Evolutionary conservation across 2,888 invertebrate genomes (phyloP).

Genomic region (Criorhina ranunculi): DNA sequence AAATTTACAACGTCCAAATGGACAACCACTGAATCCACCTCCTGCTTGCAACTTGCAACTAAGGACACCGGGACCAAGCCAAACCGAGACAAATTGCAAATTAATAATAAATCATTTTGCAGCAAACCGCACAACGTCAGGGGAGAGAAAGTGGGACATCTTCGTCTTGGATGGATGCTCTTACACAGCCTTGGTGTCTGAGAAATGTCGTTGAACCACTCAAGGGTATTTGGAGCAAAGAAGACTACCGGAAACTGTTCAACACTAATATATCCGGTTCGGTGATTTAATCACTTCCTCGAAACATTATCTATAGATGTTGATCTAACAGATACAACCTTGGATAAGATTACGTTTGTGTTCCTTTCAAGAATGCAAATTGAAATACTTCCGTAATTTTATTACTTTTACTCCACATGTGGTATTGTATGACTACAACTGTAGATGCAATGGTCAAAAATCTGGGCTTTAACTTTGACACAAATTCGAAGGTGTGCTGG

Average conservation of each 20-base stretch:
- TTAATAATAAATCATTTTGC: conserved; percentile 72
- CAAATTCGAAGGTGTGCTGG: too few relatives aligned
- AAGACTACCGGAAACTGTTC: conserved; percentile 45
- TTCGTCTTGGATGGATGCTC: conserved; percentile 7
- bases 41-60: conserved; percentile 33
- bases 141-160: conserved; percentile 1
- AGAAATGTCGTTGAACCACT: conserved; percentile 32
- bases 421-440: too few relatives aligned
- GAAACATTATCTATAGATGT: not conserved
- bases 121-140: conserved; percentile 49
- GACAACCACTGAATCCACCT: conserved; percentile 20
- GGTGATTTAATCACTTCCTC: conserved; percentile 39
- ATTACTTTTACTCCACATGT: not conserved
- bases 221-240: conserved; percentile 30
- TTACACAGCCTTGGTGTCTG: conserved; percentile 15
- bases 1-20: conserved; percentile 34
- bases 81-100: conserved; percentile 67
- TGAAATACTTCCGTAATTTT: not conserved
- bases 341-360: too few relatives aligned
- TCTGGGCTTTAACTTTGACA: too few relatives aligned
- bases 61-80: conserved; percentile 59
- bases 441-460: too few relatives aligned
- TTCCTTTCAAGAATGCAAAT: conserved; percentile 1
- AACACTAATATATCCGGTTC: conserved; percentile 61
- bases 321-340: conserved; percentile 3